Evolutionary conservation across 2,113 vertebrate genomes (phyloP).

Genomic region (Melanocharis versteri): DNA sequence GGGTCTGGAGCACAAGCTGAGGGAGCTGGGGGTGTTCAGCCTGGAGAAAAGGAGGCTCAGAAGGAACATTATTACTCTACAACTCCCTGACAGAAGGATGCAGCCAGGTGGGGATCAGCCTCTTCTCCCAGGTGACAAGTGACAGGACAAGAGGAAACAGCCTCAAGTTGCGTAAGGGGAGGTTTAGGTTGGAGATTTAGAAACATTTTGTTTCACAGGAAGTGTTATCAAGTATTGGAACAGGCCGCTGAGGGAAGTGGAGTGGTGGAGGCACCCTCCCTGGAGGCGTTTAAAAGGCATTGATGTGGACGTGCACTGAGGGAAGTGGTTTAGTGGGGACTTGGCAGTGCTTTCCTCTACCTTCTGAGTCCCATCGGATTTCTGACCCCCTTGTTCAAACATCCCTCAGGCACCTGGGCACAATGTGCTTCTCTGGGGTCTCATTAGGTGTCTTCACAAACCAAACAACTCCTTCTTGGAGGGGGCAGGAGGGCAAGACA

Average conservation of each 20-base stretch:
- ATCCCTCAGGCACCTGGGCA: neutral
- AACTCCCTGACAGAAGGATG: neutral
- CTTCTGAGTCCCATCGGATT: neutral
- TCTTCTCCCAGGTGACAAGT: neutral
- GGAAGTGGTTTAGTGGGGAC: accelerated
- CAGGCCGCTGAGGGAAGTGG: neutral
- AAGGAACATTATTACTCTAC: accelerated
- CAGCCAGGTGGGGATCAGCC: accelerated
- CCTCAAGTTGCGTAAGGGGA: neutral
- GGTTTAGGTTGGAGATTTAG: neutral
- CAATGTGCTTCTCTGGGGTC: neutral
- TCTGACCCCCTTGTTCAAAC: neutral
- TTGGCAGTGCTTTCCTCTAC: neutral
- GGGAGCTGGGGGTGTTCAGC: accelerated
- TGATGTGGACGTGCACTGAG: neutral
- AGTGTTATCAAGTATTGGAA: neutral
- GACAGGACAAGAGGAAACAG: neutral
- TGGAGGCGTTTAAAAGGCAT: accelerated
- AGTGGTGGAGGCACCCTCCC: neutral
- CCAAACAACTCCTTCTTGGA: neutral
- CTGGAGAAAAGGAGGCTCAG: neutral
- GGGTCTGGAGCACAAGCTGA: neutral
- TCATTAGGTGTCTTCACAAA: neutral
- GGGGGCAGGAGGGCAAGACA: neutral
- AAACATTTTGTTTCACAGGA: neutral